phyloP scores from a whole-genome alignment of 1,140 invertebrate species.

The Tetramorium alpestre region DNA sequence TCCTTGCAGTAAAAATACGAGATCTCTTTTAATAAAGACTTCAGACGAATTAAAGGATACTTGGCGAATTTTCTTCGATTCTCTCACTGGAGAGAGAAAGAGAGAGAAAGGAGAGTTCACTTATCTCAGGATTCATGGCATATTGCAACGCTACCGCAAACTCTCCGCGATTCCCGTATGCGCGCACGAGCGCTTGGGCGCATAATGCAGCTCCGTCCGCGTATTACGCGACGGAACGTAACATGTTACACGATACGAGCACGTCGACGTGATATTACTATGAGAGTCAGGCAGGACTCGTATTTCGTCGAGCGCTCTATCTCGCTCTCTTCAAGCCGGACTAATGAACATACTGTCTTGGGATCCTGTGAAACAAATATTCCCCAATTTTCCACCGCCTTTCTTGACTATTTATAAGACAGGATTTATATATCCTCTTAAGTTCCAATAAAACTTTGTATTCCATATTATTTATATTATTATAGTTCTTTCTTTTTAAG shows the following conservation, averaged over 20 bases:
- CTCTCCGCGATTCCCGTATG: not conserved
- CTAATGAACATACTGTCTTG: slow-evolving; percentile 37
- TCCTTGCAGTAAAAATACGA: not conserved
- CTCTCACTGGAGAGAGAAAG: not conserved
- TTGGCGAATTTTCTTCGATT: not conserved
- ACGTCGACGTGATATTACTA: slow-evolving; percentile 37
- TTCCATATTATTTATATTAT: not conserved
- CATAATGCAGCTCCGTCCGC: slow-evolving; percentile 46
- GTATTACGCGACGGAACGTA: slow-evolving; percentile 64
- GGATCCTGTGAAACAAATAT: not conserved
- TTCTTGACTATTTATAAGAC: not conserved
- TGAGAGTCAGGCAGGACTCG: slow-evolving; percentile 27
- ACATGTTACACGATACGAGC: slow-evolving; percentile 58
- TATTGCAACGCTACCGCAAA: slow-evolving; percentile 18
- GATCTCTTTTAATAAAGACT: not conserved
- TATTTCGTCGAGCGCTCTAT: slow-evolving; percentile 31
- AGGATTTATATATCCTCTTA: not conserved
- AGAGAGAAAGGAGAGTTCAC: not conserved
- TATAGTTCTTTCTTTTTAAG: not conserved
- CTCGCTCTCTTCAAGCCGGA: slow-evolving; percentile 20
- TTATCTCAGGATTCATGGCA: slow-evolving; percentile 29
- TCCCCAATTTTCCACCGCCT: slow-evolving; percentile 6
- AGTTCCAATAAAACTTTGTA: too few relatives aligned
- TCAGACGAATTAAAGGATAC: not conserved
- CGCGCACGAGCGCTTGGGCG: slow-evolving; percentile 22